Base-by-base conservation (phyloP, 2,797 vertebrate genomes). In the Anas flavirostris region DNA sequence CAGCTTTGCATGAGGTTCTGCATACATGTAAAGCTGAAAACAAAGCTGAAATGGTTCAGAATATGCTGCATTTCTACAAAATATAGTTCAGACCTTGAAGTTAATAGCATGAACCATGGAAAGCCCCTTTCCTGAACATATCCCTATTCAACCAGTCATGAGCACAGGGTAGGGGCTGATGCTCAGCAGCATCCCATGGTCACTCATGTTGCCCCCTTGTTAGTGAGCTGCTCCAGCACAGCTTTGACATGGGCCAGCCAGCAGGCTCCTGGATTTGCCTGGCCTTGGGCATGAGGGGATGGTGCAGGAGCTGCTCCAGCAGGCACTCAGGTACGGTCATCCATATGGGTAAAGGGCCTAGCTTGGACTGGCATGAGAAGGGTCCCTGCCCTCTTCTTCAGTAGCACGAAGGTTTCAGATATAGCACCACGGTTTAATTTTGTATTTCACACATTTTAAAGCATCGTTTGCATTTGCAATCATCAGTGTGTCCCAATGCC, bases 161-260 rank as follows among this genome's bases (percentile, higher is more conserved):
- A 74, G n/a, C 46, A 11, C 7, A 5, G 35, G 28, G 23, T 43
- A 75, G 53, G 48, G 58, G 11, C n/a, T 56, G 35, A 14, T 69
- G 84, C 63, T 64, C 18, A 10, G 28, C 62, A 70, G 48, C 4
- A 0, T 48, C 29, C 39, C 43, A 23, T 6, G 5, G 25, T 67
- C 37, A 26, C 52, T 39, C 8, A 0, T n/a, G 8, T 44, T 83
- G 35, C 48, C 13, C 22, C 50, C 25, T 14, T 35, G 19, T 53
- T 72, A 29, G 37, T 0, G 0, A 52, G 43, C 21, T 74, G 15
- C 77, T 52, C 43, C 3, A 1, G 41, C 52, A 7, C 67, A 9
- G 37, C 28, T 33, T 4, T 62, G 53, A 25, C 31, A 66, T 29
- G 46, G 44, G 10, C 53, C n/a, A 68, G 29, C 21, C 58, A 53